Percentiles rank a stretch among this genome's conserved stretches.
These are phyloP conservation scores for Clostera curtula DNA, from an alignment of 2,888 invertebrate genomes.

Conservation along the genomic window DNA sequence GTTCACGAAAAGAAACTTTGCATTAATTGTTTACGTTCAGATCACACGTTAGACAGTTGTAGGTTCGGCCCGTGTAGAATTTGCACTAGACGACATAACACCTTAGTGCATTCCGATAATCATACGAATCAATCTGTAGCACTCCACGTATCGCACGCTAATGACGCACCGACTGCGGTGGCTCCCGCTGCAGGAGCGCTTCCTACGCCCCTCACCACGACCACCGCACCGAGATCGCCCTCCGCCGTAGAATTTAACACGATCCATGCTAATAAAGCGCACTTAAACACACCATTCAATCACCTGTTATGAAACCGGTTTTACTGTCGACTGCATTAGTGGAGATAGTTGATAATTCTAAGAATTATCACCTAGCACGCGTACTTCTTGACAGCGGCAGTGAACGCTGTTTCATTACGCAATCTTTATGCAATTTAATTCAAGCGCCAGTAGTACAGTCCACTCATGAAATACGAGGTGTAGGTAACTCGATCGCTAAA, in stretches of 20 bases:
- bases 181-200: not conserved
- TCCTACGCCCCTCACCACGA: not conserved
- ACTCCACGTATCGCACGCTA: too few species aligned
- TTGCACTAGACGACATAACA: conserved; percentile 3
- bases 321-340: not conserved
- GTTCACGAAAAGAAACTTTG: conserved; percentile 1
- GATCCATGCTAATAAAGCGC: not conserved
- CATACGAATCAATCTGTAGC: not conserved
- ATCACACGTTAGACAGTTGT: not conserved
- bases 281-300: too few species aligned
- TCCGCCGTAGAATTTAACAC: too few species aligned
- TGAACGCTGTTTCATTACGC: not conserved
- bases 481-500: conserved; percentile 13
- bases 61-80: conserved; percentile 1
- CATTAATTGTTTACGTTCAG: conserved; percentile 1
- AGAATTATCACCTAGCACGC: not conserved
- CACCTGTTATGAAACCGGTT: not conserved
- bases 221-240: too few species aligned
- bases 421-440: conserved; percentile 13
- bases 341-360: not conserved
- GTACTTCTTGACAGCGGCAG: not conserved
- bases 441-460: conserved; percentile 16
- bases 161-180: not conserved
- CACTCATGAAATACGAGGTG: conserved; percentile 15
- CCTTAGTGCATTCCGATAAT: conserved; percentile 1